These are phyloP conservation scores for Gastracanthus pulcherrimus DNA, from an alignment of 2,888 invertebrate genomes.

Conservation along the genomic window DNA sequence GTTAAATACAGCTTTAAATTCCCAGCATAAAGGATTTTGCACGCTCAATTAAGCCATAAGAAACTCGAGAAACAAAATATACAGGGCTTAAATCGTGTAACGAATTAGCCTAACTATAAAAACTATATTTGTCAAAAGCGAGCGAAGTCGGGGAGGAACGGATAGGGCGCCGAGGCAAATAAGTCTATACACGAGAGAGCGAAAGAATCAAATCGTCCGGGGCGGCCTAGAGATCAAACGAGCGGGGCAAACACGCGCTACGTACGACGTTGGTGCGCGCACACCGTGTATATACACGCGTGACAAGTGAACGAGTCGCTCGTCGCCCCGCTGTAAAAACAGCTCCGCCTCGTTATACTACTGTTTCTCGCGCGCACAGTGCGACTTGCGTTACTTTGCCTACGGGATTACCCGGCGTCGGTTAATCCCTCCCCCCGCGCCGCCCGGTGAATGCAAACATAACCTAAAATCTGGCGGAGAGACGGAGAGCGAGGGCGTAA, in stretches of 20 bases:
- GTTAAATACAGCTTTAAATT: too few relatives aligned
- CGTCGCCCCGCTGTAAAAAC: slow-evolving; percentile 75
- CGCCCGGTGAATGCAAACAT: slow-evolving; percentile 68
- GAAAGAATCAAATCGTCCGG: slow-evolving; percentile 26
- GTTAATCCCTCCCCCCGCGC: slow-evolving; percentile 68
- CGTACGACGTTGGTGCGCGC: too few relatives aligned
- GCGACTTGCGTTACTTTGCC: slow-evolving; percentile 72
- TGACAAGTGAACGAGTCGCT: slow-evolving; percentile 69
- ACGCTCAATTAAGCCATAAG: slow-evolving; percentile 29
- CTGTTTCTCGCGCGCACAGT: slow-evolving; percentile 11
- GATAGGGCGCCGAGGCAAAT: slow-evolving; percentile 12
- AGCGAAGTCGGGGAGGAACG: neutral
- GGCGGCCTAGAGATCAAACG: slow-evolving; percentile 76
- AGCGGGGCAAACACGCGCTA: slow-evolving; percentile 73
- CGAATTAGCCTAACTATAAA: too few relatives aligned
- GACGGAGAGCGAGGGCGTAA: slow-evolving; percentile 54
- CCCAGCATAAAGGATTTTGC: too few relatives aligned
- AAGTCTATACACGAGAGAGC: too few relatives aligned
- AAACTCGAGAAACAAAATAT: neutral
- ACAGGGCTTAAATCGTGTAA: too few relatives aligned
- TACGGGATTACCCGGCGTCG: slow-evolving; percentile 74
- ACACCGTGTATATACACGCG: too few relatives aligned
- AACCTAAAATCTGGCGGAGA: slow-evolving; percentile 66
- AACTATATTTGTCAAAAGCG: too few relatives aligned
- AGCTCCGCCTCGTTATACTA: slow-evolving; percentile 58